Evolutionary conservation across 2,888 invertebrate genomes (phyloP), one percentile per base, ranked within the genome.

Genomic region (Achlya flavicornis): DNA sequence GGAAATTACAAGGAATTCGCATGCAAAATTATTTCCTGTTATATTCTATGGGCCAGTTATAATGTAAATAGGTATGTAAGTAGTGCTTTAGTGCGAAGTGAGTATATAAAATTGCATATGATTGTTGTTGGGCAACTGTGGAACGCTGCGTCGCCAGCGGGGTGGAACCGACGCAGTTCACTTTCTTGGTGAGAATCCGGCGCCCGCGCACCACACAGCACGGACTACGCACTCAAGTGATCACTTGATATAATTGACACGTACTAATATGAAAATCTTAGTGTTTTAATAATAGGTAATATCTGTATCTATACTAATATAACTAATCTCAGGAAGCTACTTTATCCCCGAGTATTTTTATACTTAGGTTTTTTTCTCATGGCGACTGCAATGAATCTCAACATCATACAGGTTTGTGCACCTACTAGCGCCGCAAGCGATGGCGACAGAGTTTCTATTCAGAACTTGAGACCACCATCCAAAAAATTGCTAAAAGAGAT

Each of bases 131-230:
- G 78, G 83, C 81, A 85, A 86, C 79, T 38, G 71, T 66, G 71
- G 66, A 70, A 72, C 67, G 73, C 71, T 64, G 65, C 68, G 74
- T 64, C 63, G 66, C 59, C 86, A 86, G 70, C 88, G 72, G 79
- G 72, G 78, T 81, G 89, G 88, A 90, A 90, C 76, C 83, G 71
- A 57, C 66, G 71, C 83, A 84, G 78, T 86, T 88, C 87, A 89
- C 91, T 91, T 91, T 91, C 90, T 88, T 90, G 75, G 75, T 76
- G 83, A 84, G 85, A 87, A 85, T 87, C 80, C 78, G 19, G n/a
- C 70, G 65, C 72, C 67, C 66, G 67, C 68, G 68, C 71, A 68
- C 64, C 65, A 63, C 61, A 12, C 41, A 12, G 41, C 12, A 26
- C 4, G 61, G 10, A 46, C 46, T 53, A 53, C 53, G 53, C 19